phyloP scores from a whole-genome alignment of 2,797 vertebrate genomes.

The Parambassis ranga region DNA sequence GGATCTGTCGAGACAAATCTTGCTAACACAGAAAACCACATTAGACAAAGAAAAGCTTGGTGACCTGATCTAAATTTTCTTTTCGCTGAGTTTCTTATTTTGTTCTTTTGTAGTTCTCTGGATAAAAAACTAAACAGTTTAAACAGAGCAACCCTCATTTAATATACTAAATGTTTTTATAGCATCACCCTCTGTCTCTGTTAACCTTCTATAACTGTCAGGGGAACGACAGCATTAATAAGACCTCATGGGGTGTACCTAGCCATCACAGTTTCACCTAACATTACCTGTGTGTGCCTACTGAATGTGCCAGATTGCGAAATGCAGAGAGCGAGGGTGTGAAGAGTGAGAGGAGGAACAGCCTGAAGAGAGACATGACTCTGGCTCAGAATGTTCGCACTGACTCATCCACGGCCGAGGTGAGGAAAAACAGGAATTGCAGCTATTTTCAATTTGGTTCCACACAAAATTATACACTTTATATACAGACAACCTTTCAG shows the following conservation, averaged over 20 bases:
- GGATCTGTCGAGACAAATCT: neutral
- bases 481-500: neutral
- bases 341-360: constrained; percentile 64
- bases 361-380: constrained; percentile 65
- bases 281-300: constrained; percentile 7
- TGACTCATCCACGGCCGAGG: constrained; percentile 67
- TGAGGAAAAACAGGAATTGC: constrained; percentile 45
- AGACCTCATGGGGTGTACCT: neutral
- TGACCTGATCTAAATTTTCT: constrained; percentile 17
- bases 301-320: constrained; percentile 62
- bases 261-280: constrained; percentile 5
- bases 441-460: neutral
- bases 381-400: constrained; percentile 40
- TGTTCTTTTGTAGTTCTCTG: neutral
- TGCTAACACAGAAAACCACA: neutral
- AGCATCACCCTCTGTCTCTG: neutral
- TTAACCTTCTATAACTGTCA: constrained; percentile 1
- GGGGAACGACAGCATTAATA: neutral
- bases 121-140: constrained; percentile 11
- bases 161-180: neutral
- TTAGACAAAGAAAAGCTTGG: neutral
- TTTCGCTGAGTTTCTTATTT: constrained; percentile 9
- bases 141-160: constrained; percentile 9
- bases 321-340: constrained; percentile 55
- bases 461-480: constrained; percentile 2